Conservation (phyloP, 2,797 vertebrate species). For the Arrhamphus sclerolepis region DNA sequence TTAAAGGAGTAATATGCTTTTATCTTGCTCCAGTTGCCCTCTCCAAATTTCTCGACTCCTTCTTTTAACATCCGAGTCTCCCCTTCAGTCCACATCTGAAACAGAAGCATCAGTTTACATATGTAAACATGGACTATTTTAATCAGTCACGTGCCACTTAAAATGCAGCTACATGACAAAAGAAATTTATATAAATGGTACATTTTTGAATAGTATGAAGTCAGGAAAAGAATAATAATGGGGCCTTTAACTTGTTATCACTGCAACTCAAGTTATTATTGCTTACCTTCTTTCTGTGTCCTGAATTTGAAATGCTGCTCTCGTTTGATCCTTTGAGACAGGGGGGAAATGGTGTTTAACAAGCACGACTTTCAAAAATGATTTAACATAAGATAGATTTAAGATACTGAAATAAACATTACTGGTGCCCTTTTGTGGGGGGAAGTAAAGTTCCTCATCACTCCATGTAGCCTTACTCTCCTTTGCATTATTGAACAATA, state of each 20-base stretch:
- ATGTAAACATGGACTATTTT: too few species aligned
- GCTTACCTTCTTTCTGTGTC: conserved; percentile 58
- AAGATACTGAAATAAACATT: conserved; percentile 3
- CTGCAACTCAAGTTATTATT: background rate
- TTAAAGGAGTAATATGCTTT: conserved; percentile 53
- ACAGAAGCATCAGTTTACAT: conserved; percentile 17
- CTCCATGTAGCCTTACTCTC: conserved; percentile 73
- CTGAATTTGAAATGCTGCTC: conserved; percentile 27
- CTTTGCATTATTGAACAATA: conserved; percentile 25
- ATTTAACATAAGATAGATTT: background rate
- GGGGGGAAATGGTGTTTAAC: background rate
- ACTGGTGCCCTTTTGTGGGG: conserved; percentile 20
- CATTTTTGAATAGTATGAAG: too few species aligned
- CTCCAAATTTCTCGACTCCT: conserved; percentile 77
- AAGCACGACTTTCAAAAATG: background rate
- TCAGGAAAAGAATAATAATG: too few species aligned
- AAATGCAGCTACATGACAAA: too few species aligned
- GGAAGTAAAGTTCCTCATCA: conserved; percentile 66
- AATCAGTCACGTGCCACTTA: too few species aligned
- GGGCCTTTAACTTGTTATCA: background rate
- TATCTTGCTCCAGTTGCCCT: conserved; percentile 78
- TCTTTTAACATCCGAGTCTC: conserved; percentile 72
- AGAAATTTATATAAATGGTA: too few species aligned
- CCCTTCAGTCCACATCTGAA: conserved; percentile 73
- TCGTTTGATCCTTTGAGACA: conserved; percentile 21